phyloP scores from a whole-genome alignment of 2,797 vertebrate genomes.

The Discoglossus pictus region DNA sequence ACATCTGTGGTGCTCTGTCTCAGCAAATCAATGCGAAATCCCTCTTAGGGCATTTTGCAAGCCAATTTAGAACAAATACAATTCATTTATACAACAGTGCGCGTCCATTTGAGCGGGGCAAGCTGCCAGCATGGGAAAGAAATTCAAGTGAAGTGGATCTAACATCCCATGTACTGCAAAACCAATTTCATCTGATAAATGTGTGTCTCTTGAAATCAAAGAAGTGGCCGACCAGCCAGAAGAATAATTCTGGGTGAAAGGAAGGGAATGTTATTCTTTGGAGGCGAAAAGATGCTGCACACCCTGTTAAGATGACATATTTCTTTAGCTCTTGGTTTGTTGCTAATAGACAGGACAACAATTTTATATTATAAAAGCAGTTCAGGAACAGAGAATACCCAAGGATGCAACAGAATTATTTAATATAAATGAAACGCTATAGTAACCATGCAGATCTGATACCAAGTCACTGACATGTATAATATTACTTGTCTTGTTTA shows the following conservation, averaged over 20 bases:
- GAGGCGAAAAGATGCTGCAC: background rate
- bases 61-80: conserved; percentile 51
- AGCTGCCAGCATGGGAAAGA: conserved; percentile 48
- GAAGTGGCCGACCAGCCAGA: conserved; percentile 8
- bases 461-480: too few relatives aligned
- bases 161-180: conserved; percentile 27
- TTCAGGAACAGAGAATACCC: too few relatives aligned
- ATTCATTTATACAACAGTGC: conserved; percentile 63
- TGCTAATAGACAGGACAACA: background rate
- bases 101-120: conserved; percentile 54
- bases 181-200: conserved; percentile 40
- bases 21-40: conserved; percentile 58
- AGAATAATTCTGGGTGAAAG: conserved; percentile 35
- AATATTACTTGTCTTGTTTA: too few relatives aligned
- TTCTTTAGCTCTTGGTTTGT: background rate
- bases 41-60: conserved; percentile 53
- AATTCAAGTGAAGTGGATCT: conserved; percentile 23
- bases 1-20: conserved; percentile 53
- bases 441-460: too few relatives aligned
- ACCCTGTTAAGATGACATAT: background rate
- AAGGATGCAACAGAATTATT: too few relatives aligned
- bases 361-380: too few relatives aligned
- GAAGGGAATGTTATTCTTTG: conserved; percentile 12
- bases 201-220: conserved; percentile 39
- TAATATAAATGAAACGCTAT: too few relatives aligned